A percentile compares a stretch with the other conserved stretches of the same genome.
Conservation (phyloP, 1,140 invertebrate genomes). For the Nebria ingens region DNA sequence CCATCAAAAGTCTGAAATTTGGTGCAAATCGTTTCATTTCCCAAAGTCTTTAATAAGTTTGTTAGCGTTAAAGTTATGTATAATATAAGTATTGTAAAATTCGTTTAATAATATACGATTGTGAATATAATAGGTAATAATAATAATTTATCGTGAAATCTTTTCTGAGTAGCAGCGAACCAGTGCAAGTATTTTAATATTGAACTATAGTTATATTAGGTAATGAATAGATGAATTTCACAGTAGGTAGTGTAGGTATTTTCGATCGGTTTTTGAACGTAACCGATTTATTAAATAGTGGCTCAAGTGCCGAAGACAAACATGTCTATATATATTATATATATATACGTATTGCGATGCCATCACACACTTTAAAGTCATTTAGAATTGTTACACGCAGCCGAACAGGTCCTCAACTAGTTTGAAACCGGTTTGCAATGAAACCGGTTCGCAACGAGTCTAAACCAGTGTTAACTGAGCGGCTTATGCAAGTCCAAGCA, state of each 20-base stretch:
- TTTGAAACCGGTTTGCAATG: too few species aligned
- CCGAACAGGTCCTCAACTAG: background rate
- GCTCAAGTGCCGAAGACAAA: too few species aligned
- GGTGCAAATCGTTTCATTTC: constrained; percentile 1
- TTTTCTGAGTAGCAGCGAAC: background rate
- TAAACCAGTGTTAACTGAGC: too few species aligned
- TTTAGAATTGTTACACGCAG: background rate
- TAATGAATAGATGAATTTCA: too few species aligned
- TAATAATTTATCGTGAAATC: background rate
- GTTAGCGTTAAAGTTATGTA: background rate
- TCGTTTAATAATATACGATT: background rate
- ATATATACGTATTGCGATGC: background rate
- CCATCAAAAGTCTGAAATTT: constrained; percentile 4
- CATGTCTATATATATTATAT: background rate
- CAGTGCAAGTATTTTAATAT: too few species aligned
- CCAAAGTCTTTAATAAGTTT: background rate
- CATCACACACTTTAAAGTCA: background rate
- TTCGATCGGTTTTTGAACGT: too few species aligned
- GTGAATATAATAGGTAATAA: background rate
- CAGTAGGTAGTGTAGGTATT: too few species aligned
- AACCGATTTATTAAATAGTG: too few species aligned
- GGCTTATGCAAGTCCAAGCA: too few species aligned
- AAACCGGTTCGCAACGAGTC: too few species aligned
- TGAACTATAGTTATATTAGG: too few species aligned
- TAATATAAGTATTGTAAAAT: background rate